Base-by-base conservation (phyloP, 2,113 vertebrate genomes). In the Conger conger region DNA sequence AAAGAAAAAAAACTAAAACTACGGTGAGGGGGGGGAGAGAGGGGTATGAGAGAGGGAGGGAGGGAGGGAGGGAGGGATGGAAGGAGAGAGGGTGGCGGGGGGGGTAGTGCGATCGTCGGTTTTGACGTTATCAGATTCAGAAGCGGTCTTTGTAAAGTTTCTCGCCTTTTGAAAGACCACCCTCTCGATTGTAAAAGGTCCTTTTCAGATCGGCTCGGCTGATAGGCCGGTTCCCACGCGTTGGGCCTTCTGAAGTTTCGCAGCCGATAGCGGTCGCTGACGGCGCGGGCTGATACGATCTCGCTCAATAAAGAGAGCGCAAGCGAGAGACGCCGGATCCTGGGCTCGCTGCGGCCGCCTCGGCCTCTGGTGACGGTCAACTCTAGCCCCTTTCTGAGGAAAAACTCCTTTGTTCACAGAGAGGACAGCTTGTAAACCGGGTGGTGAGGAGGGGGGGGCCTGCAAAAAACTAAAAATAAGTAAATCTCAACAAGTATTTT, bases 231-330 rank as follows among this genome's bases (percentile, higher is more conserved):
- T 94, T 94, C 93, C 92, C 95, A 94, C 93, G 92, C 88, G 86
- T 91, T 90, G 85, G 83, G 90, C 91, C 89, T 91, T 93, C 93
- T 92, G 93, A 94, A 94, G 93, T 94, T 93, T 95, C 93, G 93
- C 93, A 94, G 92, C 89, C 84, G 87, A 93, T 92, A 92, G 91
- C 63, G 88, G 93, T 93, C 93, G 92, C 89, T 93, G 93, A 93
- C 93, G 91, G 90, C 86, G 83, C 83, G 85, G 57, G 86, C 80
- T 38, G 93, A 95, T 94, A 92, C 87, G 87, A 94, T 95, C 93
- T 93, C 89, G 90, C 93, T 91, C 91, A 92, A 93, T 94, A 92
- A 15, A 80, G 83, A 86, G 87, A 89, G 78, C 84, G 80, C 91
- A 82, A 68, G 13, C 80, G 86, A 89, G 11, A 7, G 45, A 15